Evolutionary conservation across 1,140 invertebrate genomes (phyloP), one percentile per base, ranked within the genome.

Genomic region (Macrobrachium rosenbergii): DNA sequence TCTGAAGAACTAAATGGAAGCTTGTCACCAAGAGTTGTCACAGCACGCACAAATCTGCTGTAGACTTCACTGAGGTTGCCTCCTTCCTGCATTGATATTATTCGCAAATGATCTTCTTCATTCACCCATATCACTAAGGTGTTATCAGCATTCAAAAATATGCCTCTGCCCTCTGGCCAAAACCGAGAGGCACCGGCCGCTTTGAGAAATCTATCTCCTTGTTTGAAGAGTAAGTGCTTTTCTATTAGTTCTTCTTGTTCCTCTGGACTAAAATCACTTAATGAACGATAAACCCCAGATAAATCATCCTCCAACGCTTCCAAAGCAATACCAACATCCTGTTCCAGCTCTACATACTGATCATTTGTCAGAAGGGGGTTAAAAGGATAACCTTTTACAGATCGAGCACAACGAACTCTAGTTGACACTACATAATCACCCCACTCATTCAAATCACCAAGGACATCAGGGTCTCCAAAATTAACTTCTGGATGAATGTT

Each of bases 141-240:
- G 93, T 99, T 98, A 93, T 95, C 95, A 91, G 98, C 96, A 91
- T 99, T 99, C 94, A 98, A 96, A 95, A 95, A 99, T 93, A 99
- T 99, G 91, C 98, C 98, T 92, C 98, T 96, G 63, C 98, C 98
- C 83, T 94, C 94, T 62, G 98, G 98, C 98, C 98, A 99, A 94
- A 95, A 98, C 85, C 97, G 95, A 94, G 97, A 98, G 90, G 96
- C 96, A 91, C 97, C 97, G 90, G 96, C 96, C 81, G 95, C 93
- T 94, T 95, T 94, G 89, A 94, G 92, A 93, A 96, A 96, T 81
- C 96, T 94, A 92, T 97, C 96, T 78, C 96, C 97, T 92, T 98
- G 97, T 94, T 98, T 98, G 95, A 98, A 98, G 86, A 99, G 94
- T 95, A 98, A 99, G 92, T 99, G 97, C 93, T 99, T 97, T 91